phyloP scores from a whole-genome alignment of 2,797 vertebrate species.

The Telmatherina bonti region DNA sequence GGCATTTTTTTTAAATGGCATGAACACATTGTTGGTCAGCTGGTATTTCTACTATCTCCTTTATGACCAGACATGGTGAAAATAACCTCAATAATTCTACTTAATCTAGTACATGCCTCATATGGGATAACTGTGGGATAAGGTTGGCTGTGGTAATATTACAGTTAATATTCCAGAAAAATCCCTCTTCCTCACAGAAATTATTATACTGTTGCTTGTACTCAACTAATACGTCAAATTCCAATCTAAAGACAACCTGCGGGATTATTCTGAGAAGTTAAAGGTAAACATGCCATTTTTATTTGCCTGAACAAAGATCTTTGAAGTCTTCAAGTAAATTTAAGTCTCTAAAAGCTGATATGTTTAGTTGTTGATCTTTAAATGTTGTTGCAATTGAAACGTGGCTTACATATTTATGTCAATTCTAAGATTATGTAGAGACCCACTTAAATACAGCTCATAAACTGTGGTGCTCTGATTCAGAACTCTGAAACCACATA shows the following conservation, averaged over 20 bases:
- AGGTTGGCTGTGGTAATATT: conserved; percentile 25
- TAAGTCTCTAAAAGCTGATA: neutral
- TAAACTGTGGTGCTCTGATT: neutral
- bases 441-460: too few species aligned
- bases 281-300: neutral
- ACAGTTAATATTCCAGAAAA: neutral
- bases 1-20: neutral
- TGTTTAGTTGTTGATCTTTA: neutral
- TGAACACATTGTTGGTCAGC: neutral
- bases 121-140: conserved; percentile 26
- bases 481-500: conserved; percentile 14
- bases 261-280: neutral
- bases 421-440: neutral
- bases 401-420: neutral
- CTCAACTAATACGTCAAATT: neutral
- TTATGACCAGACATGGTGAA: conserved; percentile 13
- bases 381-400: neutral
- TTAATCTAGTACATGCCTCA: conserved; percentile 22
- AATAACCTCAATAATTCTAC: neutral
- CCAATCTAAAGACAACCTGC: neutral
- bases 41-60: conserved; percentile 14
- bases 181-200: neutral
- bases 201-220: neutral
- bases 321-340: neutral
- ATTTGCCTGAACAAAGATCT: too few species aligned